phyloP scores from a whole-genome alignment of 23 tunicate genomes.

The Phallusia fumigata region DNA sequence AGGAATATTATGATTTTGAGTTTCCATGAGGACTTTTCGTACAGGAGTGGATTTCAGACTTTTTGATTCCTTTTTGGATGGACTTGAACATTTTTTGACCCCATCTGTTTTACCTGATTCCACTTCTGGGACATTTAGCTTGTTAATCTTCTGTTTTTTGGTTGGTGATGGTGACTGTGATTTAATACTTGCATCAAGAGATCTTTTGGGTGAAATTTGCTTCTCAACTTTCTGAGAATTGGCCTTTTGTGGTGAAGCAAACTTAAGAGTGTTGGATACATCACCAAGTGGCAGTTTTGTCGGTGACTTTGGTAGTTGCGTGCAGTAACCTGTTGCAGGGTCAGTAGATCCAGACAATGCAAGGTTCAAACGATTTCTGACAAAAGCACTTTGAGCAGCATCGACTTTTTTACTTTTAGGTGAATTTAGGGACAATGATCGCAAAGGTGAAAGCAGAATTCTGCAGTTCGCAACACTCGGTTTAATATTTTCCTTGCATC shows the following conservation, averaged over 20 bases:
- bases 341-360: not conserved
- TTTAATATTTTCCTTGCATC: conserved; percentile 18
- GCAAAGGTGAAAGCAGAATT: conserved; percentile 20
- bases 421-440: conserved; percentile 19
- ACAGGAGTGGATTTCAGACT: not conserved
- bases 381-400: not conserved
- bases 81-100: too few species aligned
- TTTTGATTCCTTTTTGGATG: not conserved
- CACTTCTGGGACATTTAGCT: not conserved
- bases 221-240: not conserved
- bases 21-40: not conserved
- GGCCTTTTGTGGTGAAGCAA: not conserved
- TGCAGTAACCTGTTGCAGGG: not conserved
- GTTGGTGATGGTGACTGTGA: not conserved
- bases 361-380: not conserved
- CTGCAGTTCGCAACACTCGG: conserved; percentile 13
- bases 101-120: too few species aligned
- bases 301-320: not conserved
- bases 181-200: not conserved
- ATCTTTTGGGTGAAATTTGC: conserved; percentile 2
- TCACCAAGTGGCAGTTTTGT: not conserved
- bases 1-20: not conserved
- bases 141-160: not conserved
- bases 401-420: not conserved
- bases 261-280: not conserved